Evolutionary conservation across 2,113 vertebrate genomes (phyloP).

Genomic region (Aplodontia rufa): DNA sequence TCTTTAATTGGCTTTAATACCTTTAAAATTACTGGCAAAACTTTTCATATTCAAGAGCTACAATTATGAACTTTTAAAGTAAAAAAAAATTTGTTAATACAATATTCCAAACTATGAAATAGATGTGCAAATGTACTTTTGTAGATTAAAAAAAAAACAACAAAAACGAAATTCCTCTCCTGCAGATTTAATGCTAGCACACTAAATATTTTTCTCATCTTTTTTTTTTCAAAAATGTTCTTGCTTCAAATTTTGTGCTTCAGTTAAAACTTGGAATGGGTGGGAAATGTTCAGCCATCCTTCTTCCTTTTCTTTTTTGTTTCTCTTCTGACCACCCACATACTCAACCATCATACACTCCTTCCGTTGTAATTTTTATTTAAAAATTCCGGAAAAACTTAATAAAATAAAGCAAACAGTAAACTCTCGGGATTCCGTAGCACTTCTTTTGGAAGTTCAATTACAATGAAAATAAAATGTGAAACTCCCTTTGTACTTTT

Average conservation of each 20-base stretch:
- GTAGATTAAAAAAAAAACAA: background rate
- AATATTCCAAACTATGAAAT: slow-evolving; percentile 16
- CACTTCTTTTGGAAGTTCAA: background rate
- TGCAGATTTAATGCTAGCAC: background rate
- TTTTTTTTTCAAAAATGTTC: slow-evolving; percentile 15
- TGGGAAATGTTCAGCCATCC: background rate
- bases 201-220: background rate
- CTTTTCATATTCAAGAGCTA: slow-evolving; percentile 45
- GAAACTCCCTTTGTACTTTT: background rate
- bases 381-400: slow-evolving; percentile 5
- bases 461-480: background rate
- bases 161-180: too few relatives aligned
- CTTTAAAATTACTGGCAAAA: slow-evolving; percentile 31
- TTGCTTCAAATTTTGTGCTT: slow-evolving; percentile 9
- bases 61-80: background rate
- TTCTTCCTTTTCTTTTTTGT: background rate
- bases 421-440: background rate
- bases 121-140: background rate
- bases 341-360: background rate
- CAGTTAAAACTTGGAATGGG: background rate
- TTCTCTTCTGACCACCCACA: background rate
- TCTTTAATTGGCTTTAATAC: slow-evolving; percentile 4
- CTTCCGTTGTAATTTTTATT: background rate
- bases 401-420: background rate
- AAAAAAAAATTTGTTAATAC: slow-evolving; percentile 14